Base-by-base conservation (phyloP, 2,888 invertebrate genomes). In the Stegophylla sp. region DNA sequence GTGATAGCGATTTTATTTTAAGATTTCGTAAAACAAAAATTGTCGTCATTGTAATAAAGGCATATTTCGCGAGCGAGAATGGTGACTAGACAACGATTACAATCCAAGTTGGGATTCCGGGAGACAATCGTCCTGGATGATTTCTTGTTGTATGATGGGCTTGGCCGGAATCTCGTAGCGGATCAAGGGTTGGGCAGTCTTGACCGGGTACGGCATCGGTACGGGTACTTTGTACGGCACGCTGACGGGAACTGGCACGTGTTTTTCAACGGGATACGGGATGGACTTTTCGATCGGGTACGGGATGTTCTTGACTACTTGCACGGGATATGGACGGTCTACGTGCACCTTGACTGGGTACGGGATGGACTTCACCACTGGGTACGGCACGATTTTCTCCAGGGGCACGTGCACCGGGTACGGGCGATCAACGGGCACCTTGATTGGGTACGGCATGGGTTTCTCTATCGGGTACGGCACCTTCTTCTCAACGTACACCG, bases 271-370 rank as follows among this genome's bases (percentile, higher is more conserved):
- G 72, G 89, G 89, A 84, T 91, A 91, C 34, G 93, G 93, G 83
- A 93, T 92, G 63, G 91, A 92, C 86, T 93, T 93, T 83, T 93
- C 93, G 2, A 82, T 83, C 83, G 92, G 84, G 86, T 92, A 92
- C 1, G 93, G 92, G 75, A 93, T 91, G 9, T 93, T 92, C 83
- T 92, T 91, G 51, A 93, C 92, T 43, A 94, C 91, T 84, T 92
- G 91, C 7, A 93, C 92, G 10, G 85, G 85, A 74, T 84, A 84
- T 0, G 85, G 86, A 69, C 84, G 83, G 82, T 85, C 84, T 76
- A 92, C 92, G 83, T 88, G 91, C 69, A 92, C 92, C 88, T 92
- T 92, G 56, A 94, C 77, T 84, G 84, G 84, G 86, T 90, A 90
- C 61, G 91, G 93, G 13, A 85, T 84, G 56, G 82, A 84, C 82